Conservation (phyloP, 2,888 invertebrate species). For the Scelioninae gen. 1 region DNA sequence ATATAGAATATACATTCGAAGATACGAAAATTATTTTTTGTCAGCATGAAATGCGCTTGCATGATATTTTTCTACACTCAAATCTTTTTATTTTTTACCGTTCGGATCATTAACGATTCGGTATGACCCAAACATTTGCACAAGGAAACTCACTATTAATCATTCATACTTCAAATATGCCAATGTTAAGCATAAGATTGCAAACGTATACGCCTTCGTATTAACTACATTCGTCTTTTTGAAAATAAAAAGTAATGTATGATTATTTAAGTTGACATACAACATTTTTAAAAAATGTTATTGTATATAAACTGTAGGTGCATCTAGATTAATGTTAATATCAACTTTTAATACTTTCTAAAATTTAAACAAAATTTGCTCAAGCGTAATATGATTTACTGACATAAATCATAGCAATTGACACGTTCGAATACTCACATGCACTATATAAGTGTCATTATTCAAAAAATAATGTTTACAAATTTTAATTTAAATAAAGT, state of each 20-base stretch:
- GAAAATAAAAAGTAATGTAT: too few relatives aligned
- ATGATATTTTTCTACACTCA: background rate
- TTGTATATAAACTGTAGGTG: too few relatives aligned
- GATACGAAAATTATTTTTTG: background rate
- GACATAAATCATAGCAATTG: background rate
- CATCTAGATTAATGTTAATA: too few relatives aligned
- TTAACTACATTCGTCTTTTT: too few relatives aligned
- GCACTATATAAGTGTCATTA: background rate
- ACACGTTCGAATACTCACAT: constrained; percentile 2
- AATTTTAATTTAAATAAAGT: background rate
- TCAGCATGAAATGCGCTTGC: constrained; percentile 17
- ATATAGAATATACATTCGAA: too few relatives aligned
- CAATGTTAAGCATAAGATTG: too few relatives aligned
- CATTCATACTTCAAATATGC: constrained; percentile 31
- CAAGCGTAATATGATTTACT: background rate
- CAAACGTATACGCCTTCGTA: too few relatives aligned
- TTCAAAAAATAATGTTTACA: background rate
- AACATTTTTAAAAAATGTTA: too few relatives aligned
- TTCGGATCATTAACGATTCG: background rate
- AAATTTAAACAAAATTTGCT: background rate
- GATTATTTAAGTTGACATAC: too few relatives aligned
- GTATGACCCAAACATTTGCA: background rate
- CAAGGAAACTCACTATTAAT: constrained; percentile 9
- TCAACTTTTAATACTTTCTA: too few relatives aligned
- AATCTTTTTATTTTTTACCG: background rate